phyloP scores from a whole-genome alignment of 2,113 vertebrate genomes.

The Chrysochloris asiatica region DNA sequence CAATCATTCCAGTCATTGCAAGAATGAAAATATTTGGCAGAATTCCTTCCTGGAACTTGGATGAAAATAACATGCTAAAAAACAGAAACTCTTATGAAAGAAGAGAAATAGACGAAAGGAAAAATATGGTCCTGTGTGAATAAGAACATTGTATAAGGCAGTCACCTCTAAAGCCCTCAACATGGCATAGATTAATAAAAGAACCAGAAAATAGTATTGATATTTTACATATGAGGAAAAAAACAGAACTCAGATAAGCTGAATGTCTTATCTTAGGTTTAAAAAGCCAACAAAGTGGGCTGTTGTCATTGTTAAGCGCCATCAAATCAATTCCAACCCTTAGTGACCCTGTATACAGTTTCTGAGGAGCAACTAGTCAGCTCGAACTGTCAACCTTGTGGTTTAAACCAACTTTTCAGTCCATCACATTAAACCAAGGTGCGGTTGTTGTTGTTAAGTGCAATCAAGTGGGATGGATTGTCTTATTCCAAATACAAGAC shows the following conservation, averaged over 20 bases:
- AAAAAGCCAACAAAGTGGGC: too few species aligned
- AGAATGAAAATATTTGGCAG: not conserved
- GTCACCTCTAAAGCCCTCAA: not conserved
- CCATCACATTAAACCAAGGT: too few species aligned
- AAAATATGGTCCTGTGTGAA: not conserved
- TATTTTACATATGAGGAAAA: not conserved
- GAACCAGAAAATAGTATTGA: not conserved
- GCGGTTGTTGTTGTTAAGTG: too few species aligned
- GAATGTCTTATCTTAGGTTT: not conserved
- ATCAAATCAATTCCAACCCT: too few species aligned
- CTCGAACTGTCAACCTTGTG: too few species aligned
- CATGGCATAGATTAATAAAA: not conserved
- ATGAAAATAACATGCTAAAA: not conserved
- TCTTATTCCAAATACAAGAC: not conserved
- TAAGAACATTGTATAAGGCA: not conserved
- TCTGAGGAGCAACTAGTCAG: too few species aligned
- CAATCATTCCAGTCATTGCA: not conserved
- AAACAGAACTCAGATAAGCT: not conserved
- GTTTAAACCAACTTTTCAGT: too few species aligned
- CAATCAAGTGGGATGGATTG: too few species aligned
- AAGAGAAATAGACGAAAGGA: not conserved
- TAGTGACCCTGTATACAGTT: too few species aligned
- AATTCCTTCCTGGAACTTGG: not conserved
- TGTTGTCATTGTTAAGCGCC: too few species aligned
- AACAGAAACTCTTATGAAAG: not conserved